Percentiles rank a stretch among this genome's conserved stretches.
These are phyloP conservation scores for Thereva unica DNA, from an alignment of 2,888 invertebrate genomes.

Conservation along the genomic window DNA sequence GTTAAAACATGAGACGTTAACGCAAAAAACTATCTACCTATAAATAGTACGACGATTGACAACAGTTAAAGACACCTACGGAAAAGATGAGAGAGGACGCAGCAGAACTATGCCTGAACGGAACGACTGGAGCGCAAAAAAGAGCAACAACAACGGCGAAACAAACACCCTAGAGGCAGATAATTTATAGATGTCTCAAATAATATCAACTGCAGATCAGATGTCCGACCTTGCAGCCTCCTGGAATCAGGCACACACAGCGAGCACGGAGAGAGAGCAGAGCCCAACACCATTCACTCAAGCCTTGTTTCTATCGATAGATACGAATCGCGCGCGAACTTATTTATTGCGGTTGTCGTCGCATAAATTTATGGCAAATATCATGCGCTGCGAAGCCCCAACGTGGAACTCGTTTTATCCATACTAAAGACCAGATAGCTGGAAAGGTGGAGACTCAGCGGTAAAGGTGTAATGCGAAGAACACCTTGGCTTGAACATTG, in stretches of 20 bases:
- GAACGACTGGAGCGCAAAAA: too few relatives aligned
- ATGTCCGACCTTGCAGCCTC: constrained; percentile 26
- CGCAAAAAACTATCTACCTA: too few relatives aligned
- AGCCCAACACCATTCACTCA: constrained; percentile 23
- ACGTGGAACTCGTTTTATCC: constrained; percentile 19
- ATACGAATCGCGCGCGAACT: constrained; percentile 26
- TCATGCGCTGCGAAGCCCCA: background rate
- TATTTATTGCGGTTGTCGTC: constrained; percentile 34
- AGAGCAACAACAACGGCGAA: too few relatives aligned
- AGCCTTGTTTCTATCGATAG: constrained; percentile 35
- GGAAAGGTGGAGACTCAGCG: constrained; percentile 18
- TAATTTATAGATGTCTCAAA: constrained; percentile 28
- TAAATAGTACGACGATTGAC: too few relatives aligned
- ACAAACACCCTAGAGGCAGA: too few relatives aligned
- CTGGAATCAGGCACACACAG: constrained; percentile 3
- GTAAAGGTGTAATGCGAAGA: constrained; percentile 33
- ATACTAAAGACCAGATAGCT: background rate
- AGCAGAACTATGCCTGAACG: too few relatives aligned
- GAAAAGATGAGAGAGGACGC: too few relatives aligned
- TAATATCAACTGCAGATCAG: constrained; percentile 23
- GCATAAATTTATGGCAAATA: constrained; percentile 28
- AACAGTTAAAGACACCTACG: too few relatives aligned
- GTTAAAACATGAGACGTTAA: too few relatives aligned
- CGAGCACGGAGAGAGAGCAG: background rate
- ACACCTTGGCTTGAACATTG: constrained; percentile 18